Percentiles rank a stretch among this genome's conserved stretches.
These are phyloP conservation scores for Drosophila funebris DNA, from an alignment of 1,140 invertebrate species.

Conservation along the genomic window DNA sequence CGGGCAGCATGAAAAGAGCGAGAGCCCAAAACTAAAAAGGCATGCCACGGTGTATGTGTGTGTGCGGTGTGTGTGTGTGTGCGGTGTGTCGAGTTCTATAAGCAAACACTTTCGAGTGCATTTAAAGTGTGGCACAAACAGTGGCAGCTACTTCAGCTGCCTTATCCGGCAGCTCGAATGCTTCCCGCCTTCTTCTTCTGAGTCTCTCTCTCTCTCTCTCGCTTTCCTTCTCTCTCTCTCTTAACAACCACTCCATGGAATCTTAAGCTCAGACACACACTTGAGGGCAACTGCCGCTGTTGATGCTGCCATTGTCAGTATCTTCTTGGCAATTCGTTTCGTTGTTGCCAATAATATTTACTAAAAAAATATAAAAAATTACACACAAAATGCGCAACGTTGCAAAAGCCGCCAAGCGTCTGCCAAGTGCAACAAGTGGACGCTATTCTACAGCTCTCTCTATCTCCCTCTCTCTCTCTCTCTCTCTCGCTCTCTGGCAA, in stretches of 20 bases:
- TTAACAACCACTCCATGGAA: slow-evolving; percentile 29
- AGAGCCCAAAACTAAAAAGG: slow-evolving; percentile 50
- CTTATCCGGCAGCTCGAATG: slow-evolving; percentile 2
- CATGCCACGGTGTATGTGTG: slow-evolving; percentile 18
- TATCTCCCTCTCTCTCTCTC: not conserved
- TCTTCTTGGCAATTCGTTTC: slow-evolving; percentile 21
- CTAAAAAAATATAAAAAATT: slow-evolving; percentile 53
- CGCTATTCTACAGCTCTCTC: not conserved
- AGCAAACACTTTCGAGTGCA: slow-evolving; percentile 78
- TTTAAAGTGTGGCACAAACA: slow-evolving; percentile 78
- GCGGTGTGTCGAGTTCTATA: slow-evolving; percentile 54
- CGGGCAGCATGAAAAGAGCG: slow-evolving; percentile 39
- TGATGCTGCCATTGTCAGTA: slow-evolving; percentile 58
- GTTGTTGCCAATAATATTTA: slow-evolving; percentile 73
- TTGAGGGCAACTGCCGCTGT: slow-evolving; percentile 36
- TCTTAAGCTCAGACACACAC: slow-evolving; percentile 74
- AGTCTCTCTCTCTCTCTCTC: slow-evolving; percentile 2
- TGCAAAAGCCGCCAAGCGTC: slow-evolving; percentile 28
- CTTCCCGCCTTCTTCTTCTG: not conserved
- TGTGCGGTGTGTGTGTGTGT: slow-evolving; percentile 19
- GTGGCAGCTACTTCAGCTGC: slow-evolving; percentile 68
- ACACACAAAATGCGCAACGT: slow-evolving; percentile 64
- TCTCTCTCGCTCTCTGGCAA: no score
- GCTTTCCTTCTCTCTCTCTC: slow-evolving; percentile 2
- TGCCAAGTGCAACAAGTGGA: slow-evolving; percentile 67